Evolutionary conservation across 2,888 invertebrate genomes (phyloP).

Genomic region (Hipparchia semele): DNA sequence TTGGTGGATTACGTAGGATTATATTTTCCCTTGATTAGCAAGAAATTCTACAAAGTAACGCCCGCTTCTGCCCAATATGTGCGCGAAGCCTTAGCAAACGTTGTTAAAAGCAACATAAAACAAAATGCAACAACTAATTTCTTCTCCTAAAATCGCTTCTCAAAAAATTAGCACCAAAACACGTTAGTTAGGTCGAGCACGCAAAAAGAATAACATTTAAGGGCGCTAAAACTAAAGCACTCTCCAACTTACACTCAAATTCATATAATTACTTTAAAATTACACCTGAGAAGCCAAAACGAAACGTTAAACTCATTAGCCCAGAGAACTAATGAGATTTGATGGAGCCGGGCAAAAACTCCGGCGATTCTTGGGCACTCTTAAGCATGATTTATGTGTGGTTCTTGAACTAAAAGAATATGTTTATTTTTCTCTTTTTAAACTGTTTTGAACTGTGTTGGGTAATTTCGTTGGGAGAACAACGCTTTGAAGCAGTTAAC

Average conservation of each 20-base stretch:
- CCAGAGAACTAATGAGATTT: conserved; percentile 54
- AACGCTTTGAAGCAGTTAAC: not conserved
- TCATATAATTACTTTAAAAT: conserved; percentile 46
- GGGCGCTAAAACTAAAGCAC: conserved; percentile 29
- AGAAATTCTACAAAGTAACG: too few relatives aligned
- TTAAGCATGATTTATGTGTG: conserved; percentile 55
- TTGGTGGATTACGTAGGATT: too few relatives aligned
- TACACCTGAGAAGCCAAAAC: conserved; percentile 46
- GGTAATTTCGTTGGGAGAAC: not conserved
- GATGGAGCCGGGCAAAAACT: conserved; percentile 55
- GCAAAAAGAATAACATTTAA: conserved; percentile 27
- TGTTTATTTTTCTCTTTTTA: conserved; percentile 5
- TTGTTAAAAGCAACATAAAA: not conserved
- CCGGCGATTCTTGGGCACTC: conserved; percentile 51
- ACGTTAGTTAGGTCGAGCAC: conserved; percentile 7
- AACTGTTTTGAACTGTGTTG: not conserved
- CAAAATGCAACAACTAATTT: conserved; percentile 2
- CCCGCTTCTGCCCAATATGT: too few relatives aligned
- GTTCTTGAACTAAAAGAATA: conserved; percentile 40
- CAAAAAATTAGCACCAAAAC: conserved; percentile 7
- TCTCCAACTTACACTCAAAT: conserved; percentile 33
- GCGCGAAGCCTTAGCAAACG: too few relatives aligned
- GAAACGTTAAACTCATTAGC: conserved; percentile 54
- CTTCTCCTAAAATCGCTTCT: not conserved
- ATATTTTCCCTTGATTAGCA: too few relatives aligned